Base-by-base conservation (phyloP, 1,140 invertebrate genomes). In the Phymorhynchus buccinoides region DNA sequence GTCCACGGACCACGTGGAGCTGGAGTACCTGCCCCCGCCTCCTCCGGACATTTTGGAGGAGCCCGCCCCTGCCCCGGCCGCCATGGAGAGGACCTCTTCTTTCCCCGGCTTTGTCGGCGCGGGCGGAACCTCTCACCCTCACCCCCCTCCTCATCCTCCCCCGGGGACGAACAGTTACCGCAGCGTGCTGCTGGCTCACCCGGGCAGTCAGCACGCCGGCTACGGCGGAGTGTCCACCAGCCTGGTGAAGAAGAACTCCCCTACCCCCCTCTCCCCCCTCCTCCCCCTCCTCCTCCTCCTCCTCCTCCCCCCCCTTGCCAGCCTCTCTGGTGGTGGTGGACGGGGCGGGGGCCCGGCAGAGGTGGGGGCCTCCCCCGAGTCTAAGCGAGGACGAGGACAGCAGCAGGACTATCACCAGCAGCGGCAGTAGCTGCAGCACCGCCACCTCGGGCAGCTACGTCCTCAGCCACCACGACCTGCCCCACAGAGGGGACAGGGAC, bases 401-500 rank as follows among this genome's bases (percentile, higher is more conserved):
- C 37, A 87, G 86, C 32, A 86, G 83, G 16, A 91, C 90, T n/a
- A 90, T 22, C 77, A 79, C 77, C 4, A 90, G 90, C 41, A 91
- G n/a, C n/a, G n/a, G n/a, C n/a, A n/a, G n/a, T n/a, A n/a, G n/a
- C n/a, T n/a, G n/a, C n/a, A n/a, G n/a, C n/a, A 91, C 32, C 71
- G 39, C 77, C 4, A 90, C 90, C 41, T 92, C 91, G 1, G 91
- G 91, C 30, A 92, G 91, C 85, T 92, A 91, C 73, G 90, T 88
- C 12, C 87, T 92, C 27, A 91, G 91, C 84, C 87, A 87, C 4
- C 89, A 91, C 3, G 90, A 91, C 30, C 84, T 91, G 37, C 84
- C 86, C 39, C 84, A n/a, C n/a, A n/a, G 81, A 56, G 90, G 81
- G 42, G 90, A 91, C 78, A 88, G 88, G 27, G 87, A 90, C 78